Evolutionary conservation across 2,113 vertebrate species (phyloP), one percentile per base, ranked within the genome.

Genomic region (Nesospiza acunhae): DNA sequence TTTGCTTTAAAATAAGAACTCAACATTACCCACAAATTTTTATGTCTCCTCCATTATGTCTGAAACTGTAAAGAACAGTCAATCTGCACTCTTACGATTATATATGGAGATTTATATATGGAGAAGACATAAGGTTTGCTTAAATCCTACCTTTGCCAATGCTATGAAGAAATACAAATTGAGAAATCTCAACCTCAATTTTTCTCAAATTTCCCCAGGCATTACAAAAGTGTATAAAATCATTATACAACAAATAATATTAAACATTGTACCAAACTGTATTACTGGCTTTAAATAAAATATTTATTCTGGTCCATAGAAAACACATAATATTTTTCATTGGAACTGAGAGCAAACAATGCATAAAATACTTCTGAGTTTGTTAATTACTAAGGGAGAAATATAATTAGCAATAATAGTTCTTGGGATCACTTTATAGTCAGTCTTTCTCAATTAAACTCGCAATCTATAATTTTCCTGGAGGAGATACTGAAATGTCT

Each of bases 371-470:
- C 50, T 88, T 91, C 53, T 56, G 70, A 93, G 66, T 94, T 94
- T 91, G 37, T 72, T 93, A 90, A 74, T 96, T 95, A 60, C 7
- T 12, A 58, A 91, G 56, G 39, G 21, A 95, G 79, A 82, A 94
- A 88, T 64, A 44, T 81, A 91, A 91, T 92, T 93, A 88, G 60
- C 77, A 59, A 60, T 89, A 82, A 70, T 83, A 96, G 94, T 95
- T 92, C 60, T 78, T 87, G 56, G 46, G 46, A 93, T 97, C 64
- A 69, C 72, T 93, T 95, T 96, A 91, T 49, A 95, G 60, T 28
- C 75, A 93, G 81, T 88, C 81, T 91, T 95, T 91, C 88, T 88
- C 75, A 80, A 87, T 87, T 95, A 96, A 93, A 84, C 49, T 78
- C 79, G 53, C 37, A 86, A 84, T 90, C 89, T 84, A 26, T 79